Evolutionary conservation across 1,140 invertebrate genomes (phyloP).

Genomic region (Chrysopa pallens): DNA sequence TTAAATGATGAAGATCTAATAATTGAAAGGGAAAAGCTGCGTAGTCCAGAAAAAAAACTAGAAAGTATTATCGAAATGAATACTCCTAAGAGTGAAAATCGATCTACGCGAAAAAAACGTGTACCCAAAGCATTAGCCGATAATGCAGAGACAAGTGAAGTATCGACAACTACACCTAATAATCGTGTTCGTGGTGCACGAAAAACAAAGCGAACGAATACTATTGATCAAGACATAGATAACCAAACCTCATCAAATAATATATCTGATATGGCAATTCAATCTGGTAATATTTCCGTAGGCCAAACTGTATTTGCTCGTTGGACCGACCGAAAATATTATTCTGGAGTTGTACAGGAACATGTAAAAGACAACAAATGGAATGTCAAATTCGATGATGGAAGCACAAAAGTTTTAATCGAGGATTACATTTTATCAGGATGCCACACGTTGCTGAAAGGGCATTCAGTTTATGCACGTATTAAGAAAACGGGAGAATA

Average conservation of each 20-base stretch:
- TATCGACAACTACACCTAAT: neutral
- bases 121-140: neutral
- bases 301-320: slow-evolving; percentile 36
- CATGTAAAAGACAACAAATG: slow-evolving; percentile 34
- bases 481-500: slow-evolving; percentile 28
- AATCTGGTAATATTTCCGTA: slow-evolving; percentile 6
- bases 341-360: slow-evolving; percentile 31
- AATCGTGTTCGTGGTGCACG: neutral
- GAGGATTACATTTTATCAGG: slow-evolving; percentile 36
- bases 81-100: neutral
- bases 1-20: neutral
- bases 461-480: slow-evolving; percentile 27
- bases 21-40: neutral
- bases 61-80: neutral
- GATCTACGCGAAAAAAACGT: neutral
- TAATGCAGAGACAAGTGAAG: neutral
- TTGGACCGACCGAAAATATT: slow-evolving; percentile 43
- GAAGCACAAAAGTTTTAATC: slow-evolving; percentile 30
- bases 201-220: neutral
- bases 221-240: neutral
- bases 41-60: neutral
- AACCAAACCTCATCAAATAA: neutral
- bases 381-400: slow-evolving; percentile 38
- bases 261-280: neutral
- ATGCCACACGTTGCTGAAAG: slow-evolving; percentile 25